Percentiles rank a stretch among this genome's conserved stretches.
Evolutionary conservation across 1,140 invertebrate genomes (phyloP).

Genomic region (Hetaerina americana): DNA sequence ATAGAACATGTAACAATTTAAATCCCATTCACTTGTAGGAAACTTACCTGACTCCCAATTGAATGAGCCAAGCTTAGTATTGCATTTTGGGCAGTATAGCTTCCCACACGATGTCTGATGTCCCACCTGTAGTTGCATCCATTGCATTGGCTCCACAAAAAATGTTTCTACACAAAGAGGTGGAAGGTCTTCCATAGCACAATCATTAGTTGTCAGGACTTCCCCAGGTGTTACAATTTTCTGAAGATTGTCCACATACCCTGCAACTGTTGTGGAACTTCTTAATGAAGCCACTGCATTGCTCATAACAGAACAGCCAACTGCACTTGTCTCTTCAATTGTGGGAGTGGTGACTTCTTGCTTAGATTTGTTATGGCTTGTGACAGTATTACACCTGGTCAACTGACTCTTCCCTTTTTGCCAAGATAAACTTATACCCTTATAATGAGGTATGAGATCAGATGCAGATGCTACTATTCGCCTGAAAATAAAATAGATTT

Average conservation of each 20-base stretch:
- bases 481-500: slow-evolving; percentile 17
- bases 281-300: too few relatives aligned
- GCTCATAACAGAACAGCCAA: too few relatives aligned
- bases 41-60: slow-evolving; percentile 64
- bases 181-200: slow-evolving; percentile 24
- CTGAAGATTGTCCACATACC: too few relatives aligned
- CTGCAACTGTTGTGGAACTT: too few relatives aligned
- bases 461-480: slow-evolving; percentile 62
- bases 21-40: neutral
- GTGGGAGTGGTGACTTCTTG: neutral
- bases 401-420: neutral
- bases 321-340: neutral
- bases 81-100: slow-evolving; percentile 70
- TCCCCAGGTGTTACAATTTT: too few relatives aligned
- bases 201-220: slow-evolving; percentile 13
- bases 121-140: slow-evolving; percentile 53
- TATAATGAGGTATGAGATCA: slow-evolving; percentile 54
- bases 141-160: slow-evolving; percentile 67
- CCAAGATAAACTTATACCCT: neutral
- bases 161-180: slow-evolving; percentile 54
- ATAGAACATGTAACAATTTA: too few relatives aligned
- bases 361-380: neutral
- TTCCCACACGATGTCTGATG: slow-evolving; percentile 38
- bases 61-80: slow-evolving; percentile 64
- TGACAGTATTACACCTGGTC: neutral